phyloP scores from a whole-genome alignment of 2,113 vertebrate genomes.

The Dolichotis patagonum region DNA sequence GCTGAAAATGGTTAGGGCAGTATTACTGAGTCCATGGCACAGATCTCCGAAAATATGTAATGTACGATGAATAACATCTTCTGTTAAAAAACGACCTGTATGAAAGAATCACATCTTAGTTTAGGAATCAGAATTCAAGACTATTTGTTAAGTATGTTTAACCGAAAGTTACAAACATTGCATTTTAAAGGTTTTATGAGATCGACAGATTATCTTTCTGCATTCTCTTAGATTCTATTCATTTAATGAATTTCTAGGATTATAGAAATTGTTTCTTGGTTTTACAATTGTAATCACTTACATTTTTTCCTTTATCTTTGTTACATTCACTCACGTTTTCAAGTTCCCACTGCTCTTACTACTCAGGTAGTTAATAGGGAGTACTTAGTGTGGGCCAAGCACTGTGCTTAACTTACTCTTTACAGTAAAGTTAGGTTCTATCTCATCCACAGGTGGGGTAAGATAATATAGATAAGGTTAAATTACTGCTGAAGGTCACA shows the following conservation, averaged over 20 bases:
- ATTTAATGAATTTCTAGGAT: background rate
- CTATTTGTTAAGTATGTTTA: background rate
- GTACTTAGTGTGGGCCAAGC: background rate
- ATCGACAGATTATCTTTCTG: background rate
- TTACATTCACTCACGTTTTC: background rate
- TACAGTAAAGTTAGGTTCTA: background rate
- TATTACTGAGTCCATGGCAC: background rate
- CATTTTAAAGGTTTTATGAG: background rate
- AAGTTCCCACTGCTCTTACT: background rate
- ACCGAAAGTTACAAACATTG: background rate
- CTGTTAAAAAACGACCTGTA: background rate
- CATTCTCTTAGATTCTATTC: background rate
- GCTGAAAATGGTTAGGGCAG: slow-evolving; percentile 8
- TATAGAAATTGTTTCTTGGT: slow-evolving; percentile 3
- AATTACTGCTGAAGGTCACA: background rate
- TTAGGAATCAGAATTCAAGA: background rate
- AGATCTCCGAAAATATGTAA: background rate
- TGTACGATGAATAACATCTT: background rate
- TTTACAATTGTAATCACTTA: slow-evolving; percentile 31
- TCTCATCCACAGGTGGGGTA: background rate
- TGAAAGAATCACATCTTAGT: background rate
- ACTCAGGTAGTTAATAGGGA: background rate
- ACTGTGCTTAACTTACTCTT: background rate
- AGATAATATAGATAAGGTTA: background rate
- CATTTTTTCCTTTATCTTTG: background rate